Percentiles rank a stretch among this genome's conserved stretches.
Evolutionary conservation across 2,113 vertebrate species (phyloP).

Genomic region (Bubalus kerabau): DNA sequence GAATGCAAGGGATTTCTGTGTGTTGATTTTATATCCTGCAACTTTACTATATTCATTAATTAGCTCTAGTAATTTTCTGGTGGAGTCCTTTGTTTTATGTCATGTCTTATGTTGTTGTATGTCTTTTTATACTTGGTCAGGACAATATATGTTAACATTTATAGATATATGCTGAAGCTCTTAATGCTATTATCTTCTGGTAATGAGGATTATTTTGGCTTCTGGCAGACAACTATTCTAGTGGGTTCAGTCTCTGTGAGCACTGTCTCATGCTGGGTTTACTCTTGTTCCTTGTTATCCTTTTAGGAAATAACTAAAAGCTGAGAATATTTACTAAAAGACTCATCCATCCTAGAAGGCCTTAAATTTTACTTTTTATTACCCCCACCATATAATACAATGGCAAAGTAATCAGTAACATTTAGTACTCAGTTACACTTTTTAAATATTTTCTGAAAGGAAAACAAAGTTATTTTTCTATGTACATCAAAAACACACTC

Average conservation of each 20-base stretch:
- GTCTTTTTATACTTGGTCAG: background rate
- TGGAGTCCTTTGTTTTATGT: background rate
- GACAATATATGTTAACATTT: background rate
- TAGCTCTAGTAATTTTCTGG: no score
- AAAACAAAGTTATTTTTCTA: background rate
- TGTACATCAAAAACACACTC: background rate
- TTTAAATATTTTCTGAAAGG: background rate
- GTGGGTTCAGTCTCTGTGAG: background rate
- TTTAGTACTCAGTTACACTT: background rate
- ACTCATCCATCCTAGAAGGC: background rate
- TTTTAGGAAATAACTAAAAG: background rate
- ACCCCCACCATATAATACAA: background rate
- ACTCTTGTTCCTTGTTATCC: background rate
- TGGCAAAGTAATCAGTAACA: background rate
- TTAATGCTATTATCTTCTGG: background rate
- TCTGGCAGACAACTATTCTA: background rate
- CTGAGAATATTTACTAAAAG: background rate
- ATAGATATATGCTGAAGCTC: background rate
- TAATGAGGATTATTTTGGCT: background rate
- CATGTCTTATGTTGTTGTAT: background rate
- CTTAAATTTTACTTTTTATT: background rate
- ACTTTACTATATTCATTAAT: no score
- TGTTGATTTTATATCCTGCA: no score
- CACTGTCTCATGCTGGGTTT: background rate
- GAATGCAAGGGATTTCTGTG: no score